Evolutionary conservation across 2,797 vertebrate genomes (phyloP).

Genomic region (Pangasius larnaudii): DNA sequence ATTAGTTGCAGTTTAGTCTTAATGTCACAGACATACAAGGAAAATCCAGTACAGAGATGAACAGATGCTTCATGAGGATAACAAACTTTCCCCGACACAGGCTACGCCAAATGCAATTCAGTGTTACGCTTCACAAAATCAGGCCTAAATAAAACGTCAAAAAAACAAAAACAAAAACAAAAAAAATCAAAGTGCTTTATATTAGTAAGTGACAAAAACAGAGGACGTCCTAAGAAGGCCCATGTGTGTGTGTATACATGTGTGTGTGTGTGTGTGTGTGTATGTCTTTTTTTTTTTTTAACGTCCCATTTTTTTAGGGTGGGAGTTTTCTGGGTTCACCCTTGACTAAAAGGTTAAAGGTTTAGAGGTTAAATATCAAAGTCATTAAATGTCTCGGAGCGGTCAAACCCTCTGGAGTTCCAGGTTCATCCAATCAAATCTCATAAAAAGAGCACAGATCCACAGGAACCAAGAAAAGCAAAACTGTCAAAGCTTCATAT

Average conservation of each 20-base stretch:
- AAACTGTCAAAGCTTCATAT: slow-evolving; percentile 37
- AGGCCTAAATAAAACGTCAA: slow-evolving; percentile 61
- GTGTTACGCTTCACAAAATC: slow-evolving; percentile 72
- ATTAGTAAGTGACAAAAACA: slow-evolving; percentile 71
- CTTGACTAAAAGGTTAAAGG: slow-evolving; percentile 44
- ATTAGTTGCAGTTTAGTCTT: slow-evolving; percentile 38
- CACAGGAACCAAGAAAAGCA: slow-evolving; percentile 49
- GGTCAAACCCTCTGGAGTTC: not conserved
- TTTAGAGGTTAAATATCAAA: slow-evolving; percentile 37
- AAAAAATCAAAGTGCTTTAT: slow-evolving; percentile 81
- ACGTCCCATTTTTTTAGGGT: slow-evolving; percentile 55
- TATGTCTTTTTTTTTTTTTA: slow-evolving; percentile 38
- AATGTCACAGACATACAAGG: slow-evolving; percentile 34
- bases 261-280: not conserved
- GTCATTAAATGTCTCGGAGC: slow-evolving; percentile 16
- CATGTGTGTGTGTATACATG: slow-evolving; percentile 25
- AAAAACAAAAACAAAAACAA: not conserved
- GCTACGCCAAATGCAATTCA: slow-evolving; percentile 65
- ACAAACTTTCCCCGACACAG: slow-evolving; percentile 2
- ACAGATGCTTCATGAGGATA: slow-evolving; percentile 19
- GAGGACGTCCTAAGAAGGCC: slow-evolving; percentile 40
- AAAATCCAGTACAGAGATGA: slow-evolving; percentile 40
- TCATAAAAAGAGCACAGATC: slow-evolving; percentile 45
- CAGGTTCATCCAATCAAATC: slow-evolving; percentile 32
- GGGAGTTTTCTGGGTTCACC: slow-evolving; percentile 30